Evolutionary conservation across 2,113 vertebrate genomes (phyloP).

Genomic region (Melanerpes aurifrons): DNA sequence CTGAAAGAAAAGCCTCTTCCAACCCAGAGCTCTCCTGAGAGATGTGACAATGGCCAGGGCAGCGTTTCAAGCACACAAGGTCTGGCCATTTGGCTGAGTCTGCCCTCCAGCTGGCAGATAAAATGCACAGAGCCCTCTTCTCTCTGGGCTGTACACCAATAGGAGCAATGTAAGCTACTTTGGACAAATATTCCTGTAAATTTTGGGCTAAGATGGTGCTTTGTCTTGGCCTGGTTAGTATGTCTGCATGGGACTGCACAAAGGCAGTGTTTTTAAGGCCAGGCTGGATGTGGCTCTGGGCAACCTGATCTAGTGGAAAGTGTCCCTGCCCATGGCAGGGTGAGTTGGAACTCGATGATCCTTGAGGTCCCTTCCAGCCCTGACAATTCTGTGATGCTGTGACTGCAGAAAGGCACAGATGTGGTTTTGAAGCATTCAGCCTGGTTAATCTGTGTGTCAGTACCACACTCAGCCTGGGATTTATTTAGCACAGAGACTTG

Average conservation of each 20-base stretch:
- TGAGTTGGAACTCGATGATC: too few species aligned
- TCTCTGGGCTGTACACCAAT: not conserved
- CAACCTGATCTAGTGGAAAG: too few species aligned
- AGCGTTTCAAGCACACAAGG: not conserved
- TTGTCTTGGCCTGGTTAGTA: not conserved
- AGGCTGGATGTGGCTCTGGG: too few species aligned
- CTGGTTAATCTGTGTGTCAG: not conserved
- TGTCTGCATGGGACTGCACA: accelerated
- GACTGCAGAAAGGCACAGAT: too few species aligned
- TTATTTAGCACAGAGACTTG: not conserved
- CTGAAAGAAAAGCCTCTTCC: not conserved
- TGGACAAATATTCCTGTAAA: not conserved
- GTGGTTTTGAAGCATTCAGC: not conserved
- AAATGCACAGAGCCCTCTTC: not conserved
- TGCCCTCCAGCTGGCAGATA: not conserved
- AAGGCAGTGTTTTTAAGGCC: not conserved
- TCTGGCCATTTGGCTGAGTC: not conserved
- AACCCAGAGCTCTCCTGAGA: not conserved
- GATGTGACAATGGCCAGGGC: not conserved
- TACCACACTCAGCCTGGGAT: not conserved
- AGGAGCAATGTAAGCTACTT: not conserved
- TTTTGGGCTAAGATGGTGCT: not conserved
- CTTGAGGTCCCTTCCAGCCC: too few species aligned
- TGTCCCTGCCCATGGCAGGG: too few species aligned
- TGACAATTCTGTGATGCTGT: too few species aligned